Evolutionary conservation across 2,113 vertebrate genomes (phyloP).

Genomic region (Pteronura brasiliensis): DNA sequence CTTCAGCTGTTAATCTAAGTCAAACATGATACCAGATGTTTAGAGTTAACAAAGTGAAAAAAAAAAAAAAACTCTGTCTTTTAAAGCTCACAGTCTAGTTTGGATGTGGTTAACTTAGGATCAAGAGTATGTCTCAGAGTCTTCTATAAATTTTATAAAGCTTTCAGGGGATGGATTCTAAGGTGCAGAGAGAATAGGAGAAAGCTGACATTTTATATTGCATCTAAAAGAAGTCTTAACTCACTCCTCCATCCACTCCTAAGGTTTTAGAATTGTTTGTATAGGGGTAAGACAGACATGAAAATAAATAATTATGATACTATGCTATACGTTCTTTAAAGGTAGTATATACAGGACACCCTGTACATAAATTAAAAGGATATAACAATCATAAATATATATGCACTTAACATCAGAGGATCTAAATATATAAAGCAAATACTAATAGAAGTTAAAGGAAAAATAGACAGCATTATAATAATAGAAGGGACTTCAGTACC

Average conservation of each 20-base stretch:
- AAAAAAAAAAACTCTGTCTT: background rate
- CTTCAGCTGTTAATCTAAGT: background rate
- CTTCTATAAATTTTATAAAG: background rate
- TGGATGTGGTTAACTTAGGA: background rate
- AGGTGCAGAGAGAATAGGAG: background rate
- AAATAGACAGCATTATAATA: background rate
- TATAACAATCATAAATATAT: background rate
- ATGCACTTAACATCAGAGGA: background rate
- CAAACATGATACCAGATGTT: background rate
- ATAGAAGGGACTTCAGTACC: background rate
- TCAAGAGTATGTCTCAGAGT: background rate
- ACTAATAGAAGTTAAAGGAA: background rate
- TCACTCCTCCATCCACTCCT: rapidly evolving
- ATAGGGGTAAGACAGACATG: background rate
- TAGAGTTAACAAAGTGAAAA: background rate
- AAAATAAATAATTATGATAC: background rate
- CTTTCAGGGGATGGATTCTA: background rate
- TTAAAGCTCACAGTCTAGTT: background rate
- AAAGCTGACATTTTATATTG: background rate
- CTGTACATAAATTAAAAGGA: background rate
- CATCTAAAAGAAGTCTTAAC: background rate
- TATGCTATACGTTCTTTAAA: background rate
- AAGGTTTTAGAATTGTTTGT: background rate
- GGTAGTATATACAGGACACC: background rate
- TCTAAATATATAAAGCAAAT: background rate